Base-by-base conservation (phyloP, 2,888 invertebrate species). In the Amiota mariae region DNA sequence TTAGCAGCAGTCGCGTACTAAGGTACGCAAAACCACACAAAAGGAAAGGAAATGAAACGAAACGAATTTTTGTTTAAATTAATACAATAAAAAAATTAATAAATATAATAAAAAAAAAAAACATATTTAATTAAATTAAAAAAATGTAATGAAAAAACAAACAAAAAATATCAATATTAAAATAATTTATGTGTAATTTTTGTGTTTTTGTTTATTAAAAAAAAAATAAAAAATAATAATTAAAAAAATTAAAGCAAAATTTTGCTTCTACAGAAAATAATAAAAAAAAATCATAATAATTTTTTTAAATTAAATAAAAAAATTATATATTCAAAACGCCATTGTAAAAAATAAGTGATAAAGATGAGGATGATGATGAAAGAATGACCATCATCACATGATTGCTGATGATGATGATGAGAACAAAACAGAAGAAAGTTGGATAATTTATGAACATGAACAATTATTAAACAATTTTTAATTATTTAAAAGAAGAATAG, bases 291-390 rank as follows among this genome's bases (percentile, higher is more conserved):
- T 75, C 72, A 72, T 75, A 75, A 11, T 18, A 15, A 59, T 20
- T 1, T 51, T 51, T 59, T 59, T 59, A 20, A 59, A n/a, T 66
- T 66, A 49, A 66, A 36, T 59, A 66, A 64, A 10, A 13, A 48
- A 66, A 68, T 48, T 36, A 47, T 68, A 36, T 68, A 61, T 71
- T 71, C 71, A 79, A 88, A 87, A 83, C 88, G 88, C 89, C 89
- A 88, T 89, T 88, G 88, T 88, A 89, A 87, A 88, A 88, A 88
- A 81, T 89, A 88, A 89, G 88, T 89, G 89, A 88, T 88, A 88
- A 82, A 84, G 70, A 74, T 70, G 72, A 57, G 49, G 36, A 36
- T 64, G 74, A 75, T 36, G 36, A 68, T 59, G 20, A 36, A 68
- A 36, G 47, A 63, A 72, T 68, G 66, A 56, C 36, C 36, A 36